Evolutionary conservation across 2,888 invertebrate genomes (phyloP).

Genomic region (Mechanitis mazaeus): DNA sequence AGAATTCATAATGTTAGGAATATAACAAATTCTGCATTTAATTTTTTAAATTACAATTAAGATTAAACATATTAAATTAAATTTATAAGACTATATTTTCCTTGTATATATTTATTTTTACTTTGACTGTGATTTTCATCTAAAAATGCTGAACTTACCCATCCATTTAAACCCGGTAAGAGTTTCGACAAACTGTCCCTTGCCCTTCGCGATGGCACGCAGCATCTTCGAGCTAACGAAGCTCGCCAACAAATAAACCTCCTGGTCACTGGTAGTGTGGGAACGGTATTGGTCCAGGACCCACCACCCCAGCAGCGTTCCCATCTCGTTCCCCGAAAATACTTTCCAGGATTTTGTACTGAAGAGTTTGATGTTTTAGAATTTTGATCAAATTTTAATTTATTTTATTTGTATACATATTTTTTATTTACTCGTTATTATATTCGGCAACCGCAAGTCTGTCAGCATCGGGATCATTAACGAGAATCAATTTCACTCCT

Average conservation of each 20-base stretch:
- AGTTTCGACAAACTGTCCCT: slow-evolving; percentile 90
- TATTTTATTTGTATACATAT: neutral
- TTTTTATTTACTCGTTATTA: slow-evolving; percentile 69
- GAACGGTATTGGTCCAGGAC: slow-evolving; percentile 78
- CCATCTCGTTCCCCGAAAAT: slow-evolving; percentile 97
- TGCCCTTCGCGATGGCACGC: slow-evolving; percentile 84
- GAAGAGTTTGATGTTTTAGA: slow-evolving; percentile 6
- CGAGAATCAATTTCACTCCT: slow-evolving; percentile 86
- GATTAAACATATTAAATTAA: too few species aligned
- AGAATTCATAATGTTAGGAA: too few species aligned
- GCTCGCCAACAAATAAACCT: slow-evolving; percentile 92
- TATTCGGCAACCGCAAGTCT: slow-evolving; percentile 95
- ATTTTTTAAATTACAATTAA: too few species aligned
- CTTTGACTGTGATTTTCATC: neutral
- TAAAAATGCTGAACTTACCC: slow-evolving; percentile 74
- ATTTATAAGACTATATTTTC: too few species aligned
- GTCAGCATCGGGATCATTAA: slow-evolving; percentile 99
- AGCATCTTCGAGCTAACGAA: slow-evolving; percentile 98
- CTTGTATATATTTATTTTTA: neutral
- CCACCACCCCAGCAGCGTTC: slow-evolving; percentile 97
- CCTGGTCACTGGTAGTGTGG: slow-evolving; percentile 59
- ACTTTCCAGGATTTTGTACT: slow-evolving; percentile 83
- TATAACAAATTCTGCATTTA: too few species aligned
- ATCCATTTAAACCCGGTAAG: slow-evolving; percentile 99
- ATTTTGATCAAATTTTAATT: too few species aligned